Percentiles rank a stretch among this genome's conserved stretches.
phyloP scores from a whole-genome alignment of 2,113 vertebrate genomes.

The Scytalopus superciliaris region DNA sequence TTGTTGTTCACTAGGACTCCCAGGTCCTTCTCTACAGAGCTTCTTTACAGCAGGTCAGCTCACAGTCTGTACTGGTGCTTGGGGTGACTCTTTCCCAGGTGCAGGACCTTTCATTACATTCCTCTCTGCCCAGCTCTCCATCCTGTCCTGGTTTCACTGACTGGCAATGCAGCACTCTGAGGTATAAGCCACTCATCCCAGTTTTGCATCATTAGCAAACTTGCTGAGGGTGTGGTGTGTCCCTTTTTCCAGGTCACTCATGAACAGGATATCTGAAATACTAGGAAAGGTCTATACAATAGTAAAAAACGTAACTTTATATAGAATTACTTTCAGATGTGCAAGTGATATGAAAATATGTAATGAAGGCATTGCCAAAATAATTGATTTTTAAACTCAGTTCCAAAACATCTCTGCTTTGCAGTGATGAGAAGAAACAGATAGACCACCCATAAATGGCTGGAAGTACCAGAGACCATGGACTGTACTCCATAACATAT shows the following conservation, averaged over 20 bases:
- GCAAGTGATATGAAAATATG: neutral
- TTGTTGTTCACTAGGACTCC: neutral
- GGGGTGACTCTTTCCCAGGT: no score
- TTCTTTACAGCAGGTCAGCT: neutral
- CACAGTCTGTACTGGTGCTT: neutral
- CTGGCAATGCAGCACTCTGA: neutral
- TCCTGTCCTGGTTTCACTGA: neutral
- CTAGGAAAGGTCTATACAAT: neutral
- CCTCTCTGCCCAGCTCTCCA: neutral
- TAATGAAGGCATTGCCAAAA: neutral
- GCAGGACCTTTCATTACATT: neutral
- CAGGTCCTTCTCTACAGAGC: neutral
- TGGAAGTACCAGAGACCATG: neutral
- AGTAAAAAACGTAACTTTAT: neutral
- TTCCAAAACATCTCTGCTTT: neutral
- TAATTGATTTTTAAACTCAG: neutral
- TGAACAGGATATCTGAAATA: neutral
- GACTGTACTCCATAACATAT: neutral
- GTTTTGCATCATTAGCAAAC: neutral
- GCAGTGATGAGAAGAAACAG: neutral
- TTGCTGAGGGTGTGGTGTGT: neutral
- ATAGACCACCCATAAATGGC: neutral
- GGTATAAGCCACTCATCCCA: neutral
- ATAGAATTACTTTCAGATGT: neutral
- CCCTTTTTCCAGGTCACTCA: neutral